Evolutionary conservation across 2,113 vertebrate genomes (phyloP).

Genomic region (Nannospalax galili): DNA sequence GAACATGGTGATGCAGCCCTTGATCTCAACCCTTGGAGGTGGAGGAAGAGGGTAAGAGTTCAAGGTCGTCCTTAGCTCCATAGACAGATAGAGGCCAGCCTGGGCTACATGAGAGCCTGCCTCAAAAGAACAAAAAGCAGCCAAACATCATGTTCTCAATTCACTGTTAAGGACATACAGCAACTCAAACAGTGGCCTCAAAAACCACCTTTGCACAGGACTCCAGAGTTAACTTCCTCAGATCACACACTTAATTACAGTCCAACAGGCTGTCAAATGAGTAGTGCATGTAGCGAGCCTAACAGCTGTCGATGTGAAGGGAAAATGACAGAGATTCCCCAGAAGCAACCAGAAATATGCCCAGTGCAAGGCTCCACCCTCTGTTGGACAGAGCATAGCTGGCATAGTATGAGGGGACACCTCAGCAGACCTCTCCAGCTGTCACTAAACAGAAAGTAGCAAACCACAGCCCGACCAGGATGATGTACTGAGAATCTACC

Average conservation of each 20-base stretch:
- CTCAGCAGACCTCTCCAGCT: background rate
- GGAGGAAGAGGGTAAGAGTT: background rate
- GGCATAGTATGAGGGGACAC: background rate
- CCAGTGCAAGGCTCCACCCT: background rate
- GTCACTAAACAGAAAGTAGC: background rate
- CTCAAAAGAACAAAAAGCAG: background rate
- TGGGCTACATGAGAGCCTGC: background rate
- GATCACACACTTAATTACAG: background rate
- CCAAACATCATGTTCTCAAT: background rate
- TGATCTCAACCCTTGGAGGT: background rate
- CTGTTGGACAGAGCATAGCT: background rate
- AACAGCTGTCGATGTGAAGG: background rate
- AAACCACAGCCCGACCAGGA: background rate
- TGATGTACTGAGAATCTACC: background rate
- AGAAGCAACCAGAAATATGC: background rate
- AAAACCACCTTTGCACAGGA: background rate
- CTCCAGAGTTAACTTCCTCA: background rate
- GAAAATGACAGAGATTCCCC: background rate
- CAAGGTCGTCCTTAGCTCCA: background rate
- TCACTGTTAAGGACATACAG: background rate
- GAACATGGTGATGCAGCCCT: rapidly evolving
- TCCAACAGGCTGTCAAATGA: background rate
- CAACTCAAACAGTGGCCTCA: background rate
- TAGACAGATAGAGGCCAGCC: background rate
- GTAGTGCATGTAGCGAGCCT: background rate